Evolutionary conservation across 2,113 vertebrate species (phyloP).

Genomic region (Danionella cerebrum): DNA sequence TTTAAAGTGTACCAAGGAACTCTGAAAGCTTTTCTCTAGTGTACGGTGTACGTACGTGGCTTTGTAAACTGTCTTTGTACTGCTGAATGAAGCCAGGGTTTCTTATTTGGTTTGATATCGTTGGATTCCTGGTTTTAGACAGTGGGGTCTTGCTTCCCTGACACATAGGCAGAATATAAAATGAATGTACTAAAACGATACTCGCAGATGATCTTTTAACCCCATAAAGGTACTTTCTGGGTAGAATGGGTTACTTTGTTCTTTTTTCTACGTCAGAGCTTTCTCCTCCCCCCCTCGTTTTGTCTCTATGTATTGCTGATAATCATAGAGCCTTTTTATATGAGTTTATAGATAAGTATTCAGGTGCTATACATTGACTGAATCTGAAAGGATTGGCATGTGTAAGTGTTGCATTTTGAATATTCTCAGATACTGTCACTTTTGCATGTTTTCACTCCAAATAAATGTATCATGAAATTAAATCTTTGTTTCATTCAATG

Average conservation of each 20-base stretch:
- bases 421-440: constrained; percentile 52
- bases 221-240: constrained; percentile 54
- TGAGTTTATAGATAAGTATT: constrained; percentile 63
- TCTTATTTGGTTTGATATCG: neutral
- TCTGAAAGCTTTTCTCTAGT: constrained; percentile 41
- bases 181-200: constrained; percentile 45
- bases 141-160: neutral
- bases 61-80: constrained; percentile 9
- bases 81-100: neutral
- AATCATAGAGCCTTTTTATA: constrained; percentile 62
- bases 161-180: constrained; percentile 22
- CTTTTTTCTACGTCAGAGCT: constrained; percentile 37
- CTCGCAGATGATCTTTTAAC: constrained; percentile 27
- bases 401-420: constrained; percentile 46
- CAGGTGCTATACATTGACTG: constrained; percentile 69
- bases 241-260: constrained; percentile 44
- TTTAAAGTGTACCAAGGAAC: constrained; percentile 51
- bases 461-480: constrained; percentile 63
- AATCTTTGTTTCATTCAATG: neutral
- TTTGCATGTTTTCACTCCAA: constrained; percentile 55
- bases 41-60: neutral
- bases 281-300: neutral
- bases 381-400: constrained; percentile 48
- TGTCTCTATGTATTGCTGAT: constrained; percentile 49
- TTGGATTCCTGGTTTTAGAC: neutral